Percentiles rank a stretch among this genome's conserved stretches.
These are phyloP conservation scores for Gracilinanus agilis DNA, from an alignment of 2,113 vertebrate genomes.

Conservation along the genomic window DNA sequence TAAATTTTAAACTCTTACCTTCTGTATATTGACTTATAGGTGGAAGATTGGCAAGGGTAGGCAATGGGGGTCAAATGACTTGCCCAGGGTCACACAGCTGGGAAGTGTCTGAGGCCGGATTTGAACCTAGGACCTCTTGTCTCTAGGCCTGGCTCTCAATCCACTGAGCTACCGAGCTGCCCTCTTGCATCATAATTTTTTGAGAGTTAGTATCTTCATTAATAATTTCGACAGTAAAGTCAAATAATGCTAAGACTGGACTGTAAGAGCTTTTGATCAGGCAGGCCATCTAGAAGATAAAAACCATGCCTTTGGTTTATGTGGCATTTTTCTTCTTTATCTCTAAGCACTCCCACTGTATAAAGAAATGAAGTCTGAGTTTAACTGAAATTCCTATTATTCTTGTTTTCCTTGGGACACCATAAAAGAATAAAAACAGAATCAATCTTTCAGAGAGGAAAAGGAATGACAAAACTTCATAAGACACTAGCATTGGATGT, in stretches of 20 bases:
- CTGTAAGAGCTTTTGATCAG: background rate
- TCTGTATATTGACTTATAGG: too few species aligned
- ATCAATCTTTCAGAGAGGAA: background rate
- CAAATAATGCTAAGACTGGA: background rate
- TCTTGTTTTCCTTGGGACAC: background rate
- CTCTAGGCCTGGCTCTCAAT: too few species aligned
- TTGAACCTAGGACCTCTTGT: too few species aligned
- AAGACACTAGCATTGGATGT: background rate
- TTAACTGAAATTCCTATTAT: background rate
- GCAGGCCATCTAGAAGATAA: background rate
- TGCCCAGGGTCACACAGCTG: too few species aligned
- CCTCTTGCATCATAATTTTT: background rate
- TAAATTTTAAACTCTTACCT: too few species aligned
- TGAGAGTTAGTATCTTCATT: background rate
- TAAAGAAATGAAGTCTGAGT: background rate
- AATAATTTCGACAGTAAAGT: background rate
- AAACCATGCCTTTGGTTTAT: background rate
- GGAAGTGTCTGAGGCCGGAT: too few species aligned
- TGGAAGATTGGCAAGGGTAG: too few species aligned
- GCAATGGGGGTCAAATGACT: too few species aligned
- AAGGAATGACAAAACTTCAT: background rate
- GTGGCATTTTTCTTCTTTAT: background rate
- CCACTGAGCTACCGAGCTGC: too few species aligned
- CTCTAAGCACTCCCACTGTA: background rate
- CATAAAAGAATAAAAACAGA: background rate